These are phyloP conservation scores for Stegodyphus mimosarum DNA, from an alignment of 1,140 invertebrate genomes.

Conservation along the genomic window DNA sequence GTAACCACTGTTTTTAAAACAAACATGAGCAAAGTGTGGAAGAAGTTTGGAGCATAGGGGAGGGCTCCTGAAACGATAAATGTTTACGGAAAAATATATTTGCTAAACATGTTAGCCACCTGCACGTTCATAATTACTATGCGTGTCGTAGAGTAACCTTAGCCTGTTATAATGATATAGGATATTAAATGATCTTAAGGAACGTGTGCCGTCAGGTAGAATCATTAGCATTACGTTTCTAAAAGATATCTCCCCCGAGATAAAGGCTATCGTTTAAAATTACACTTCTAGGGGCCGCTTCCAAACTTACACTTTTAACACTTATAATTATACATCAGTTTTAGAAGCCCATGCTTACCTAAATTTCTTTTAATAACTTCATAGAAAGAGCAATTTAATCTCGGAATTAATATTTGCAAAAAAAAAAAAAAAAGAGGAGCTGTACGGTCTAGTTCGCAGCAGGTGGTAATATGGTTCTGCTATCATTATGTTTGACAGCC, in stretches of 20 bases:
- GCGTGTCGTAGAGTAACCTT: slow-evolving; percentile 49
- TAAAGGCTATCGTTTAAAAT: slow-evolving; percentile 55
- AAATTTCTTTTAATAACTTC: no score
- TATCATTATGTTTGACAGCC: no score
- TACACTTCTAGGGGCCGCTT: slow-evolving; percentile 33
- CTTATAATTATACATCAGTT: neutral
- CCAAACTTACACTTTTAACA: slow-evolving; percentile 18
- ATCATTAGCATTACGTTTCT: slow-evolving; percentile 57
- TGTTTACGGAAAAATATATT: slow-evolving; percentile 52
- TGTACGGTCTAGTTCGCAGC: no score
- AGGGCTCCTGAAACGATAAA: slow-evolving; percentile 46
- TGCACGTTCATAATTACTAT: slow-evolving; percentile 54
- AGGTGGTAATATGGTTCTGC: no score
- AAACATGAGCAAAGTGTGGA: slow-evolving; percentile 10
- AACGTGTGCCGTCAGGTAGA: slow-evolving; percentile 51
- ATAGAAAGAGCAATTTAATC: no score
- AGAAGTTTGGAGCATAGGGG: slow-evolving; percentile 41
- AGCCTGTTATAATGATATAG: slow-evolving; percentile 57
- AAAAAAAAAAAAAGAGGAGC: no score
- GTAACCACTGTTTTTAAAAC: slow-evolving; percentile 52
- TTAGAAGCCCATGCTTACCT: no score
- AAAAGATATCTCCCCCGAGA: slow-evolving; percentile 52
- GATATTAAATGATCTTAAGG: slow-evolving; percentile 54
- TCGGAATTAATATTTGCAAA: no score
- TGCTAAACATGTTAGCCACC: slow-evolving; percentile 55